Evolutionary conservation across 64 coral and sea anemone genomes (phyloP).

Genomic region (Dendrophyllia cribrosa): DNA sequence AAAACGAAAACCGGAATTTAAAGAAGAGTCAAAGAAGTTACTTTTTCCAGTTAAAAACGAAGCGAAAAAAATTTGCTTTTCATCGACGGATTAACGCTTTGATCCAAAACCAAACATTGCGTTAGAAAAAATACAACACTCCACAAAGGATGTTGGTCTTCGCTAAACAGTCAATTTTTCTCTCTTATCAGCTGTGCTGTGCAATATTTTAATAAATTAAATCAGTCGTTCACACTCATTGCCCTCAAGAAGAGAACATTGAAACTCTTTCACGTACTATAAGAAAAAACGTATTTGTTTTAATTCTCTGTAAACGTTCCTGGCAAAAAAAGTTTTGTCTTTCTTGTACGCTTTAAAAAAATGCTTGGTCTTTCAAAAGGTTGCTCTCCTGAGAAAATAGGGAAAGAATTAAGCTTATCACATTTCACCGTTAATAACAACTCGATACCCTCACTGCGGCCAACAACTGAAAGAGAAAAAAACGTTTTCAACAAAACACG

Average conservation of each 20-base stretch:
- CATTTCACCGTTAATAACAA: no score
- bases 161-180: background rate
- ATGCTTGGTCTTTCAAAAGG: background rate
- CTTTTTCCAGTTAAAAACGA: no score
- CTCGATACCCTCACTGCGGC: no score
- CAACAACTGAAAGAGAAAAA: no score
- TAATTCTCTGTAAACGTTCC: background rate
- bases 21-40: no score
- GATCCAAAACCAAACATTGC: background rate
- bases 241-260: background rate
- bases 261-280: no score
- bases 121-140: background rate
- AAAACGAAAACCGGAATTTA: no score
- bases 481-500: background rate
- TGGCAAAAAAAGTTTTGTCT: background rate
- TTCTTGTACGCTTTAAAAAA: background rate
- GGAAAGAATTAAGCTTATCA: no score
- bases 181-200: background rate
- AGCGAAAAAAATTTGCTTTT: background rate
- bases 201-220: background rate
- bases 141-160: background rate
- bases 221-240: background rate
- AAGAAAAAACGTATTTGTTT: no score
- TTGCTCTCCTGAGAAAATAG: no score
- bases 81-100: background rate